phyloP scores from a whole-genome alignment of 2,113 vertebrate genomes.

The Albula goreensis region DNA sequence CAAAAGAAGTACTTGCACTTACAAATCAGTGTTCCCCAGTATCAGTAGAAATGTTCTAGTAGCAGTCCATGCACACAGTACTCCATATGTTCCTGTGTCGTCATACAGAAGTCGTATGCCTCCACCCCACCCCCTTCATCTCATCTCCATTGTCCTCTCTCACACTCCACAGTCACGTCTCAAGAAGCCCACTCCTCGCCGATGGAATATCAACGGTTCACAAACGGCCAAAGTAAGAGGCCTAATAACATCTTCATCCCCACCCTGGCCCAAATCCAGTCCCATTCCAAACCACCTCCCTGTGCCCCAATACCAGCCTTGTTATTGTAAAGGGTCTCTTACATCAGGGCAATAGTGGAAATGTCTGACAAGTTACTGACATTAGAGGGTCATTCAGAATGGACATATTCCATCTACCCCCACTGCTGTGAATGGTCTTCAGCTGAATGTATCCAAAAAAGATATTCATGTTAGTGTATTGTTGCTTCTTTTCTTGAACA shows the following conservation, averaged over 20 bases:
- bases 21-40: background rate
- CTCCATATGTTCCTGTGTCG: background rate
- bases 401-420: too few relatives aligned
- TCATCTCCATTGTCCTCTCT: constrained; percentile 38
- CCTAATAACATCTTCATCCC: constrained; percentile 23
- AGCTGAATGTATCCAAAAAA: too few relatives aligned
- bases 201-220: constrained; percentile 67
- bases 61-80: too few relatives aligned
- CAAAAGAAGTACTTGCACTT: background rate
- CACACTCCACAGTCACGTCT: constrained; percentile 66
- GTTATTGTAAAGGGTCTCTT: background rate
- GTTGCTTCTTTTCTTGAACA: too few relatives aligned
- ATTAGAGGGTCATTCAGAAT: background rate
- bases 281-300: constrained; percentile 3
- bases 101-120: background rate
- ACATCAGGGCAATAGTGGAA: background rate
- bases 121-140: constrained; percentile 42
- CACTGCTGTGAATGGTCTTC: too few relatives aligned
- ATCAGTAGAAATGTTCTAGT: background rate
- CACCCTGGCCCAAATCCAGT: background rate
- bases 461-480: too few relatives aligned
- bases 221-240: constrained; percentile 70
- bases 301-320: background rate
- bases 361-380: background rate
- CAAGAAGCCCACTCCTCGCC: constrained; percentile 66